Evolutionary conservation across 2,113 vertebrate species (phyloP).

Genomic region (Etheostoma spectabile): DNA sequence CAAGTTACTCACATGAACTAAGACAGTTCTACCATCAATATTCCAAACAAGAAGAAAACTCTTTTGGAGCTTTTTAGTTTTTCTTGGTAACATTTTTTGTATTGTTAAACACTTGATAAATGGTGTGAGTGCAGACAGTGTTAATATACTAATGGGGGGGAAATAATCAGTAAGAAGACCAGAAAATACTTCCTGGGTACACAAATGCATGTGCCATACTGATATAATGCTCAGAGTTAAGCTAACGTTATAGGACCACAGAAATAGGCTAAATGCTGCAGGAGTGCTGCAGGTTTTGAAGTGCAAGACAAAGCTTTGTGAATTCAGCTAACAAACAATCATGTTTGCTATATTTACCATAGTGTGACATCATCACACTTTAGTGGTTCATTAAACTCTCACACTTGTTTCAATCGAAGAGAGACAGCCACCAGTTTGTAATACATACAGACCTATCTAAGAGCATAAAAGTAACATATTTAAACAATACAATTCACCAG

Average conservation of each 20-base stretch:
- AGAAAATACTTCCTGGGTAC: constrained; percentile 15
- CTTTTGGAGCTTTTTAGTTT: constrained; percentile 2
- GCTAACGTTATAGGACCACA: constrained; percentile 30
- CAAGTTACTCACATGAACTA: constrained; percentile 28
- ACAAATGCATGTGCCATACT: not conserved
- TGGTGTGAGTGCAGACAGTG: not conserved
- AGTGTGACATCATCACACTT: constrained; percentile 32
- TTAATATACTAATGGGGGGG: not conserved
- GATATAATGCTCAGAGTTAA: not conserved
- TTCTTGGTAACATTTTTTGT: not conserved
- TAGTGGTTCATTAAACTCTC: constrained; percentile 8
- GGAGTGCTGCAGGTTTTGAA: constrained; percentile 36
- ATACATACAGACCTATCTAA: constrained; percentile 43
- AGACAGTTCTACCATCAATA: constrained; percentile 44
- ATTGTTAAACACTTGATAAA: constrained; percentile 10
- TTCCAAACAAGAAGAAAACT: not conserved
- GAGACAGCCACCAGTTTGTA: not conserved
- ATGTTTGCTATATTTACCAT: constrained; percentile 35
- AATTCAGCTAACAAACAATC: constrained; percentile 32
- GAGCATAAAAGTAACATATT: constrained; percentile 46
- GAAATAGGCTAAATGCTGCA: constrained; percentile 36
- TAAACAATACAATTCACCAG: constrained; percentile 44
- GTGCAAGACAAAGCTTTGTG: constrained; percentile 7
- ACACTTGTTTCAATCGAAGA: not conserved
- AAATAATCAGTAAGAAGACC: constrained; percentile 9